Conservation (phyloP, 2,797 vertebrate genomes). For the Sparidentex hasta region DNA sequence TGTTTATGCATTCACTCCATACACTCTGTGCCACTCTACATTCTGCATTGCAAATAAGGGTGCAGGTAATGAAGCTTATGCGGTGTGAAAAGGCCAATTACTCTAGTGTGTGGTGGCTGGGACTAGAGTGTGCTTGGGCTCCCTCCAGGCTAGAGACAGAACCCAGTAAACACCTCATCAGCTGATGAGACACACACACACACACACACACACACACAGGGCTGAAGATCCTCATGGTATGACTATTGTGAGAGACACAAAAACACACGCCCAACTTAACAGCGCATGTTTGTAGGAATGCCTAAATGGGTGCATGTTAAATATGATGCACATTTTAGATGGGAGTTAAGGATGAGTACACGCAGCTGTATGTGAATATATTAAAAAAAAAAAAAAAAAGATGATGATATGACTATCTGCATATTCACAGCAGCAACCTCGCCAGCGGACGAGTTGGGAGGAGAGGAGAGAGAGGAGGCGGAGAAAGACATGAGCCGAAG, state of each 20-base stretch:
- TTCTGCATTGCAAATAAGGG: slow-evolving; percentile 86
- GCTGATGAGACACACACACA: slow-evolving; percentile 84
- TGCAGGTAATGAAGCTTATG: slow-evolving; percentile 85
- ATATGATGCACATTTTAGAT: not conserved
- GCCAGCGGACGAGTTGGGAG: slow-evolving; percentile 28
- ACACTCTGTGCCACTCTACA: slow-evolving; percentile 67
- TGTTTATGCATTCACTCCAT: slow-evolving; percentile 80
- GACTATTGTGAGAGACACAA: slow-evolving; percentile 49
- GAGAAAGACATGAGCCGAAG: slow-evolving; percentile 20
- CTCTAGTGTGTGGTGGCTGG: slow-evolving; percentile 79
- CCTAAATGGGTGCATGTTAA: slow-evolving; percentile 19
- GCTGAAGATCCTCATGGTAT: slow-evolving; percentile 51
- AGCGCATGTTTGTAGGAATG: not conserved
- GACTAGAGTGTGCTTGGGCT: slow-evolving; percentile 80
- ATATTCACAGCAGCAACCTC: slow-evolving; percentile 33
- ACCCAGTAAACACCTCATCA: slow-evolving; percentile 88
- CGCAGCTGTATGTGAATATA: slow-evolving; percentile 14
- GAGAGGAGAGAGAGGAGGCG: slow-evolving; percentile 12
- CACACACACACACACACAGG: slow-evolving; percentile 39
- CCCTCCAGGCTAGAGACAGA: slow-evolving; percentile 89
- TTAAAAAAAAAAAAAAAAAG: slow-evolving; percentile 5
- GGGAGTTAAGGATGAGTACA: not conserved
- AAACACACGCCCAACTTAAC: slow-evolving; percentile 29
- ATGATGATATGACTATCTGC: slow-evolving; percentile 3
- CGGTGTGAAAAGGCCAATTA: slow-evolving; percentile 85